phyloP scores from a whole-genome alignment of 2,888 invertebrate genomes.

The Chloromyia formosa region DNA sequence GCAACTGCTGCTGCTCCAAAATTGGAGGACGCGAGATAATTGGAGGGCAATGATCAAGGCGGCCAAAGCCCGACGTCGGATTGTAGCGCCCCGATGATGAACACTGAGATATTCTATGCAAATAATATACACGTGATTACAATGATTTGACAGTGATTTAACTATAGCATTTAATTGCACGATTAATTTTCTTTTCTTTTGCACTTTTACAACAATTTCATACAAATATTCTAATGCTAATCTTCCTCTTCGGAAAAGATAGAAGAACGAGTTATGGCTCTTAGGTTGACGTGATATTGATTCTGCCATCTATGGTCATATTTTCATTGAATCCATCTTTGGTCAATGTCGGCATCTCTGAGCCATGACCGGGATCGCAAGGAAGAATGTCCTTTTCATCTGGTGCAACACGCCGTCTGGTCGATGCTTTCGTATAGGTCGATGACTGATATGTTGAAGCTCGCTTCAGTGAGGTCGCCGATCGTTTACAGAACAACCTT shows the following conservation, averaged over 20 bases:
- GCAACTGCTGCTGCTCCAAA: too few species aligned
- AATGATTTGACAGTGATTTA: constrained; percentile 2
- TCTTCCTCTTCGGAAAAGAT: background rate
- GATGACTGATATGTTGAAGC: constrained; percentile 59
- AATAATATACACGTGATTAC: constrained; percentile 18
- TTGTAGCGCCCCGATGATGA: too few species aligned
- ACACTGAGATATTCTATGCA: too few species aligned
- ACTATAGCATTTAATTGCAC: constrained; percentile 16
- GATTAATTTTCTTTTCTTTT: background rate
- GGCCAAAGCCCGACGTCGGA: too few species aligned
- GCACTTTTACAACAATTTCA: background rate
- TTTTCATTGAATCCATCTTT: background rate
- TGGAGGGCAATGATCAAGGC: too few species aligned
- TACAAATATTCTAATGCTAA: background rate
- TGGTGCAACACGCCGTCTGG: constrained; percentile 8
- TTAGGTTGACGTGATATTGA: background rate
- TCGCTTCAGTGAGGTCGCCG: constrained; percentile 54
- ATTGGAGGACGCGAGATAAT: too few species aligned
- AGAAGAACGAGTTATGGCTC: background rate
- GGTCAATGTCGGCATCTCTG: constrained; percentile 6
- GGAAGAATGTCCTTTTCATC: background rate
- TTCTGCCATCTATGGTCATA: background rate
- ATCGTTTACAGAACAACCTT: constrained; percentile 55
- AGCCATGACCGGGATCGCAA: background rate
- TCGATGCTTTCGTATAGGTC: constrained; percentile 32